A percentile compares a stretch with the other conserved stretches of the same genome.
Evolutionary conservation across 2,113 vertebrate genomes (phyloP).

Genomic region (Danionella cerebrum): DNA sequence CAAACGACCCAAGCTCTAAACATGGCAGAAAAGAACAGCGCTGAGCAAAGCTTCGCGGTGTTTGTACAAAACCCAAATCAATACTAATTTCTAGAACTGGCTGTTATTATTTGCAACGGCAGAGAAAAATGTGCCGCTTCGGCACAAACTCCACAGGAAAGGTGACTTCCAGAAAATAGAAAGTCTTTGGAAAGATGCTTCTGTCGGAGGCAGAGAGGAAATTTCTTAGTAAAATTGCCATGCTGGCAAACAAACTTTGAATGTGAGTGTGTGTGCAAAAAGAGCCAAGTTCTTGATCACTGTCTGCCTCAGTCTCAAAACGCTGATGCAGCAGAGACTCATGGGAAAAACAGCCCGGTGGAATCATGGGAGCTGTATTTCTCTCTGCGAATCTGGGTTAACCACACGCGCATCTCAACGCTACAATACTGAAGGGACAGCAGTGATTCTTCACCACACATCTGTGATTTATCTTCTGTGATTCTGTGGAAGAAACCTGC

Average conservation of each 20-base stretch:
- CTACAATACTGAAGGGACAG: background rate
- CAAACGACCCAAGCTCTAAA: no score
- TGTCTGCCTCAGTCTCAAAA: slow-evolving; percentile 29
- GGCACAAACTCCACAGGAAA: background rate
- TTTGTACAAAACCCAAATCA: background rate
- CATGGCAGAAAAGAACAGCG: no score
- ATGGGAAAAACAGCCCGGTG: slow-evolving; percentile 33
- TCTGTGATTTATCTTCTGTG: background rate
- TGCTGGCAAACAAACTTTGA: slow-evolving; percentile 38
- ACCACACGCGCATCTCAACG: background rate
- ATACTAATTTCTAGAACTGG: background rate
- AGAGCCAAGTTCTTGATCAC: slow-evolving; percentile 34
- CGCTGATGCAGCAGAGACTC: slow-evolving; percentile 33
- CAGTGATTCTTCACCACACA: background rate
- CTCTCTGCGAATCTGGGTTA: slow-evolving; percentile 14
- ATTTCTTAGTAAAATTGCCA: slow-evolving; percentile 27
- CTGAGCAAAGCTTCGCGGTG: background rate
- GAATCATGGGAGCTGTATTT: slow-evolving; percentile 34
- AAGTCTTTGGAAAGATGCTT: slow-evolving; percentile 13
- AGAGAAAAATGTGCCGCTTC: background rate
- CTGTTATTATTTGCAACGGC: background rate
- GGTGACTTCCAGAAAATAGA: slow-evolving; percentile 21
- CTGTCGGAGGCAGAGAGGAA: slow-evolving; percentile 12
- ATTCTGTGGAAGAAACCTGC: background rate
- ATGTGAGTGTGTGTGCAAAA: slow-evolving; percentile 39